These are phyloP conservation scores for Simalia tracyae DNA, from an alignment of 2,797 vertebrate species.

Conservation along the genomic window DNA sequence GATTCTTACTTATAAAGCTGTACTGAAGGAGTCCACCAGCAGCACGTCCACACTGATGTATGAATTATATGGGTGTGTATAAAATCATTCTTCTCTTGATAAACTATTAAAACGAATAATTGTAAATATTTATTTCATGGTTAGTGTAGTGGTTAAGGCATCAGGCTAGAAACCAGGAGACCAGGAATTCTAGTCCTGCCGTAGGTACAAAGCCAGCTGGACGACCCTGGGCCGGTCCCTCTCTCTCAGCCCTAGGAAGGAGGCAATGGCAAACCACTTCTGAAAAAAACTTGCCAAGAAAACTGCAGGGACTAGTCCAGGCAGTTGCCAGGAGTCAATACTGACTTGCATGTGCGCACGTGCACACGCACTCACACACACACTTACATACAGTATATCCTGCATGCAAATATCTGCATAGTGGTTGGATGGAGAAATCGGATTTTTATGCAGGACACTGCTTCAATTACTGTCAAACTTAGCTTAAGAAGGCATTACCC, in stretches of 20 bases:
- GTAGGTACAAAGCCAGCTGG: background rate
- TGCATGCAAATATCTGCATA: background rate
- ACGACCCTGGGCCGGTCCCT: background rate
- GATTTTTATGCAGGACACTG: background rate
- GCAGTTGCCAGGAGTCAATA: background rate
- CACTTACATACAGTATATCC: background rate
- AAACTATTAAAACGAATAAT: background rate
- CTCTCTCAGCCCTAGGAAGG: background rate
- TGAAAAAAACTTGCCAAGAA: background rate
- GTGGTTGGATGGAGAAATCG: background rate
- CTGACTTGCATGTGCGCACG: background rate
- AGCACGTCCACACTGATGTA: too few relatives aligned
- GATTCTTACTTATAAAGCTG: too few relatives aligned
- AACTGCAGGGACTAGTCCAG: background rate
- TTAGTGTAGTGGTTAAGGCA: background rate
- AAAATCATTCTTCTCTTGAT: background rate
- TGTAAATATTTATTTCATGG: background rate
- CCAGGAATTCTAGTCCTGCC: background rate
- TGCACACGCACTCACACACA: background rate
- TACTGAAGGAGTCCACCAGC: too few relatives aligned
- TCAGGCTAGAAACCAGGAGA: background rate
- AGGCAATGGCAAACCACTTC: background rate
- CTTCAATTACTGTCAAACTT: background rate
- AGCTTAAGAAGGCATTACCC: background rate
- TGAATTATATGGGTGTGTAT: background rate